Percentiles rank a stretch among this genome's conserved stretches.
These are phyloP conservation scores for Palythoa caribaeorum DNA, from an alignment of 92 coral and sea anemone species.

Conservation along the genomic window DNA sequence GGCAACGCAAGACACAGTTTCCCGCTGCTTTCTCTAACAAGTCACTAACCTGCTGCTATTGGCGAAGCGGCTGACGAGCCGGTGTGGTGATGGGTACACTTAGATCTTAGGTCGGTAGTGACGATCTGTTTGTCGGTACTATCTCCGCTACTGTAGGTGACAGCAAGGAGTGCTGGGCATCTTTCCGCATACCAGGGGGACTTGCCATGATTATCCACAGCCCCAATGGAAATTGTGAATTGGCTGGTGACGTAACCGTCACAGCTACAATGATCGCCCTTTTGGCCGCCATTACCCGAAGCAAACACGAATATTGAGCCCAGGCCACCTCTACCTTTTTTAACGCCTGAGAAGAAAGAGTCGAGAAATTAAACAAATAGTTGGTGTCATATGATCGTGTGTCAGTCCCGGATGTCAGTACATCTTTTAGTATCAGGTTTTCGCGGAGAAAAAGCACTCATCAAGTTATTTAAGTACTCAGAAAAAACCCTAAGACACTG, in stretches of 20 bases:
- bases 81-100: conserved; percentile 89
- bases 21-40: neutral
- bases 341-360: conserved; percentile 68
- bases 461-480: too few species aligned
- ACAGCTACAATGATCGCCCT: conserved; percentile 94
- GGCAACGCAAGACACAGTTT: too few species aligned
- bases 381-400: too few species aligned
- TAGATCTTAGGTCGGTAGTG: conserved; percentile 83
- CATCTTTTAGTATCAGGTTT: too few species aligned
- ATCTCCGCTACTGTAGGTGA: conserved; percentile 93
- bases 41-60: conserved; percentile 92
- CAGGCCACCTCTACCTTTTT: conserved; percentile 87
- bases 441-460: too few species aligned
- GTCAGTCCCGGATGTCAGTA: too few species aligned
- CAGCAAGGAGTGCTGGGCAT: conserved; percentile 96
- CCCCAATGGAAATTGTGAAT: conserved; percentile 94
- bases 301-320: conserved; percentile 99
- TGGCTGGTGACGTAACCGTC: conserved; percentile 99
- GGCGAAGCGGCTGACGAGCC: conserved; percentile 99
- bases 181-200: conserved; percentile 99
- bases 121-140: conserved; percentile 80
- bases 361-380: too few species aligned
- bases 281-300: conserved; percentile 95
- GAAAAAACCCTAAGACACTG: too few species aligned
- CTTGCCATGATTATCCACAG: conserved; percentile 91